Evolutionary conservation across 2,113 vertebrate genomes (phyloP), one percentile per base, ranked within the genome.

Genomic region (Corythornis cristatus): DNA sequence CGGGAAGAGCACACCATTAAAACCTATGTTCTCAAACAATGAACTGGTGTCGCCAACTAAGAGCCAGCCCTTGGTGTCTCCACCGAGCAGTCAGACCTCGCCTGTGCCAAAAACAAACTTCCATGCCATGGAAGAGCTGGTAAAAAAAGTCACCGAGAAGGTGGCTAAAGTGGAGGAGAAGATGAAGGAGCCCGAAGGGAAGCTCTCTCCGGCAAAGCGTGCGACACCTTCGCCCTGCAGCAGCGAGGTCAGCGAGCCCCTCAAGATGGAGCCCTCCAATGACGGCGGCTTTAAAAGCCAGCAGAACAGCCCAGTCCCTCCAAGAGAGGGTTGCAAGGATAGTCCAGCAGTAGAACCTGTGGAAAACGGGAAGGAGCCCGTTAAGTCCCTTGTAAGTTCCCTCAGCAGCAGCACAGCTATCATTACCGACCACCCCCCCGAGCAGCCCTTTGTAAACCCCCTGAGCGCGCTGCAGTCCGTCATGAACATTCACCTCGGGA

Each of bases 401-500:
- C 93, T 99, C 93, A 98, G 98, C 51, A 98, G 98, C 96, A 99
- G 99, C 94, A 99, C 99, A 11, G 98, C 99, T 93, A 99, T 99
- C 97, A 99, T 99, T 95, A 99, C 99, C 1, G 99, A 99, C 95
- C 99, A 99, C 93, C 99, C 99, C 29, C 99, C 99, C 0, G 99
- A 99, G 75, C 99, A 99, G 97, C 99, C 99, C 9, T 99, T 99
- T 65, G 99, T 99, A 75, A 99, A 99, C 95, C 99, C 99, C 26
- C 96, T 99, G 96, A 99, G 99, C n/a, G 99, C 99, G 57, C 98
- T 99, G 95, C 99, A 99, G 87, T 99, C 99, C 2, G 99, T 99
- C 91, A 99, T 99, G 99, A 99, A 99, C 95, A 98, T 98, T 90
- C 99, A 99, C 97, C 97, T 99, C 80, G 99, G 99, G 66, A 99